Evolutionary conservation across 2,113 vertebrate genomes (phyloP), one percentile per base, ranked within the genome.

Genomic region (Serilophus lunatus): DNA sequence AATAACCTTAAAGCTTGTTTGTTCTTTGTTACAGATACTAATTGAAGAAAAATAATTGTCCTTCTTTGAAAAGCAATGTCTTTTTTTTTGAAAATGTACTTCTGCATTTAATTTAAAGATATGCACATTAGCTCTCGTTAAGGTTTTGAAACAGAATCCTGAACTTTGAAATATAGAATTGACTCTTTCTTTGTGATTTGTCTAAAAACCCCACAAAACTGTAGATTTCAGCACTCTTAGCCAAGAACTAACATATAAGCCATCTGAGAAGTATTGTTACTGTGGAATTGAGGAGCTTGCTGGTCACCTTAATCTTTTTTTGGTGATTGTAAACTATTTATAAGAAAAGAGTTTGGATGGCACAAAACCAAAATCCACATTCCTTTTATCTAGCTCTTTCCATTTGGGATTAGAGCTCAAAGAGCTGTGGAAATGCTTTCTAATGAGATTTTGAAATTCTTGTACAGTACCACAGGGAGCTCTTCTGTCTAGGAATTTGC

Each of bases 371-470:
- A 82, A 85, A 91, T 50, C 35, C 44, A 25, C 19, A 33, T 82
- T 87, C 36, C 36, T 91, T 89, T 82, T 88, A 93, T 93, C 47
- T 82, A 44, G 7, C 18, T 61, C 44, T 84, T 92, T 78, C 33
- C 70, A 59, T 69, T 82, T 87, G 78, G 36, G n/a, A 82, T 65
- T 92, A 86, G 70, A 84, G 16, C 38, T 85, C 35, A 85, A 65
- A 81, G n/a, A 86, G 20, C 59, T 1, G 2, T 63, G 20, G 28
- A 95, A 90, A 26, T 74, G 36, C 51, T 74, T 92, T 88, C 44
- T 90, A 83, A 93, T 63, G 78, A 90, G 90, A 66, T 93, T 93
- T 86, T 91, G 2, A 93, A 85, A 40, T 90, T 82, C 49, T 76
- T 45, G 13, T 13, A 79, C 49, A 80, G 49, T 74, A 72, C 64